Evolutionary conservation across 2,113 vertebrate genomes (phyloP).

Genomic region (Thamnophis sirtalis): DNA sequence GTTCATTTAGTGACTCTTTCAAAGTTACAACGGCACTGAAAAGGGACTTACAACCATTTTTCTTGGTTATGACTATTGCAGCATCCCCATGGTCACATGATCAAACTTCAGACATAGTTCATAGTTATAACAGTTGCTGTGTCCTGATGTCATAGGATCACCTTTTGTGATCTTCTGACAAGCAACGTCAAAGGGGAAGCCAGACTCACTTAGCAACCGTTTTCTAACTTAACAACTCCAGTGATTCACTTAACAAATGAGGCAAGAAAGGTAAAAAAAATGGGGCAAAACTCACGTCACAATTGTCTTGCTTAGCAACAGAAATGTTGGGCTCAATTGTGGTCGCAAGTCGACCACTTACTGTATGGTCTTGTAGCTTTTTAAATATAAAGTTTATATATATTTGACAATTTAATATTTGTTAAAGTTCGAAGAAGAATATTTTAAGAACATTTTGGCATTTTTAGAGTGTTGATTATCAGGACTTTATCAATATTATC

Average conservation of each 20-base stretch:
- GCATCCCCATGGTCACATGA: neutral
- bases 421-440: neutral
- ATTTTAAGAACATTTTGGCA: neutral
- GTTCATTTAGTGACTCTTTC: neutral
- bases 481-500: neutral
- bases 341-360: neutral
- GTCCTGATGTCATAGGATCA: neutral
- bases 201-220: neutral
- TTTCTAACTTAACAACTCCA: neutral
- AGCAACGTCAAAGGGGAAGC: neutral
- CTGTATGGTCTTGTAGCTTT: neutral
- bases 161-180: neutral
- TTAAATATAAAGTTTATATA: neutral
- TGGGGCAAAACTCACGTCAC: neutral
- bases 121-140: neutral
- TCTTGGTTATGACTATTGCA: neutral
- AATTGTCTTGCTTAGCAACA: neutral
- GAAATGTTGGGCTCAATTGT: neutral
- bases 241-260: neutral
- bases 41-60: neutral
- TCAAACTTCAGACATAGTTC: neutral
- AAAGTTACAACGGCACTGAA: neutral
- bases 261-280: neutral
- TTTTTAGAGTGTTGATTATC: neutral
- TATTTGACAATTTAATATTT: neutral